Evolutionary conservation across 2,797 vertebrate genomes (phyloP).

Genomic region (Borostomias antarcticus): DNA sequence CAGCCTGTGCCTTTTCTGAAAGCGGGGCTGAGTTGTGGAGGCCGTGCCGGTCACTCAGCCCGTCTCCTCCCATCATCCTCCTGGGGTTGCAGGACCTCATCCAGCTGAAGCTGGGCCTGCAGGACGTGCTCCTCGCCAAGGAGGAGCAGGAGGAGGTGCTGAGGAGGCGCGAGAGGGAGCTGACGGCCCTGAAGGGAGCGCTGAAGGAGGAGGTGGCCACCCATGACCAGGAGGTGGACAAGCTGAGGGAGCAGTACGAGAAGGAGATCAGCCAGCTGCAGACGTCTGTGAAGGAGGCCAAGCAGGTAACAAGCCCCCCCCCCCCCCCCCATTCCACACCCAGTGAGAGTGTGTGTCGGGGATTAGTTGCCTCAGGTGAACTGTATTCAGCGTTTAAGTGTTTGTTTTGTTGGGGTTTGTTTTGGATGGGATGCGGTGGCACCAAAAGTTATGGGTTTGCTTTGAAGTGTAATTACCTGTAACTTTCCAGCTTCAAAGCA

Average conservation of each 20-base stretch:
- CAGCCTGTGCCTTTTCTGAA: too few species aligned
- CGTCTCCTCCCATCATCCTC: conserved; percentile 9
- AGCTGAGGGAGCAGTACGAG: conserved; percentile 88
- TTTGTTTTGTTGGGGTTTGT: conserved; percentile 24
- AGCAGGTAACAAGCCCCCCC: conserved; percentile 77
- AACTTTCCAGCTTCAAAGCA: conserved; percentile 27
- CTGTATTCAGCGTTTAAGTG: neutral
- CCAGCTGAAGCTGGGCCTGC: conserved; percentile 85
- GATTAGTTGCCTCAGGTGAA: conserved; percentile 54
- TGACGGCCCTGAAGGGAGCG: conserved; percentile 93
- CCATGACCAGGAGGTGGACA: conserved; percentile 94
- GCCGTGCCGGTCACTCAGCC: too few species aligned
- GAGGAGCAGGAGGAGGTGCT: conserved; percentile 93
- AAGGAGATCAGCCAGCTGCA: conserved; percentile 82
- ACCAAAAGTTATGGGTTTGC: conserved; percentile 21
- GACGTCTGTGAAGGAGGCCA: conserved; percentile 79
- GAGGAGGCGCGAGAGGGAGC: conserved; percentile 89
- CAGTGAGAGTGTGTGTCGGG: conserved; percentile 41
- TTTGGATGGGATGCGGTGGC: neutral
- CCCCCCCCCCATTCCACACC: conserved; percentile 24
- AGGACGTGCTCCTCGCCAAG: conserved; percentile 84
- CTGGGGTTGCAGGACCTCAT: conserved; percentile 90
- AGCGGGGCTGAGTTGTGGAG: too few species aligned
- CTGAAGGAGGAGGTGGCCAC: conserved; percentile 94
- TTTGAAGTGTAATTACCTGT: conserved; percentile 45